phyloP scores from a whole-genome alignment of 2,113 vertebrate species.

The Etheostoma spectabile region DNA sequence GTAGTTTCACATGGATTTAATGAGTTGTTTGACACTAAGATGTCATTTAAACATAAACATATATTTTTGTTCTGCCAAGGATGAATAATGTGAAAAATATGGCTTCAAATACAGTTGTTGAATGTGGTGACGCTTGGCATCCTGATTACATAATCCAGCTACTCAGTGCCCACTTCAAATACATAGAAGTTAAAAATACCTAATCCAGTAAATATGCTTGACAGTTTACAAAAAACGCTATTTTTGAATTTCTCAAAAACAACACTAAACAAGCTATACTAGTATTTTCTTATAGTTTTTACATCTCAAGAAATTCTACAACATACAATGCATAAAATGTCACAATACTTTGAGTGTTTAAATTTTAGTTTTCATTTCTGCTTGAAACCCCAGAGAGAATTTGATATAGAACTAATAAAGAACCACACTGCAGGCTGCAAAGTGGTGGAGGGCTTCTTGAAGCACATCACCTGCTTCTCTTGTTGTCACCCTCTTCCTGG shows the following conservation, averaged over 20 bases:
- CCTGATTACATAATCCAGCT: background rate
- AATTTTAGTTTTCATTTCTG: background rate
- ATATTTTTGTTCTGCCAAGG: background rate
- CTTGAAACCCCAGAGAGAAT: slow-evolving; percentile 1
- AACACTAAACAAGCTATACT: background rate
- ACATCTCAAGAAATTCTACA: background rate
- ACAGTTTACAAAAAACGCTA: too few species aligned
- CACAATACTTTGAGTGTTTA: background rate
- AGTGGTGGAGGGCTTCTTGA: slow-evolving; percentile 74
- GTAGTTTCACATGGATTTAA: slow-evolving; percentile 1
- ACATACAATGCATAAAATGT: background rate
- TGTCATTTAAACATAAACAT: background rate
- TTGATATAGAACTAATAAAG: slow-evolving; percentile 35
- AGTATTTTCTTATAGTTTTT: background rate
- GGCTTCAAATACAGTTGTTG: background rate
- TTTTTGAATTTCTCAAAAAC: background rate
- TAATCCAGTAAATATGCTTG: background rate
- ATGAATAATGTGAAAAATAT: background rate
- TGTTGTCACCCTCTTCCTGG: slow-evolving; percentile 61
- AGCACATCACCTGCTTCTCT: slow-evolving; percentile 84
- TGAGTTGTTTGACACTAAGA: background rate
- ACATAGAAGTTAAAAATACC: background rate
- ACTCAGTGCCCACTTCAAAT: background rate
- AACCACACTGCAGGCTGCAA: slow-evolving; percentile 55
- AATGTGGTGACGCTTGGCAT: background rate